phyloP scores from a whole-genome alignment of 2,113 vertebrate species.

The Paedocypris sp. region DNA sequence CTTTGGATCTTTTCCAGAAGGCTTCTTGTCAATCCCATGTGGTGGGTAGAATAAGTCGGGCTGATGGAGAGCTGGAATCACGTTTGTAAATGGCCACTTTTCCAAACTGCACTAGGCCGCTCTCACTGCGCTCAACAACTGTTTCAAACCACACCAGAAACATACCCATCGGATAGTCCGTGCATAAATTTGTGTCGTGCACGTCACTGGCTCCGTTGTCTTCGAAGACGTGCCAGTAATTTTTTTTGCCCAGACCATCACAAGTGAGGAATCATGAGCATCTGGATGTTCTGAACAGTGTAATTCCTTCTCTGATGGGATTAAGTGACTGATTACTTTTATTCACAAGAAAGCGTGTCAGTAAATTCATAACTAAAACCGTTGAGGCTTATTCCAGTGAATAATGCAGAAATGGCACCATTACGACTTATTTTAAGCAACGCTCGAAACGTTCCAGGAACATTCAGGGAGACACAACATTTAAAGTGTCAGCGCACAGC shows the following conservation, averaged over 20 bases:
- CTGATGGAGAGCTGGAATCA: slow-evolving; percentile 29
- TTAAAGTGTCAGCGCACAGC: not conserved
- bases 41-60: slow-evolving; percentile 22
- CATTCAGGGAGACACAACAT: not conserved
- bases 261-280: not conserved
- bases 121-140: not conserved
- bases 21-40: slow-evolving; percentile 29
- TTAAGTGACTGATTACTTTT: slow-evolving; percentile 2
- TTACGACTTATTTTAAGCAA: not conserved
- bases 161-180: too few relatives aligned
- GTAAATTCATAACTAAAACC: slow-evolving; percentile 5
- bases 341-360: not conserved
- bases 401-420: not conserved
- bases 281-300: not conserved
- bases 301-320: slow-evolving; percentile 1
- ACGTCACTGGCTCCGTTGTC: too few relatives aligned
- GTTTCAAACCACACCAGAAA: not conserved
- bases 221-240: not conserved
- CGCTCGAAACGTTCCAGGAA: not conserved
- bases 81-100: slow-evolving; percentile 7
- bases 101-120: not conserved
- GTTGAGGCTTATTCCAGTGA: not conserved
- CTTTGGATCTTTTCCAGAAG: slow-evolving; percentile 25
- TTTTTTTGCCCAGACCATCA: not conserved
- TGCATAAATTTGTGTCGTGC: too few relatives aligned